Evolutionary conservation across 1,140 invertebrate species (phyloP).

Genomic region (Heliothis subflexa): DNA sequence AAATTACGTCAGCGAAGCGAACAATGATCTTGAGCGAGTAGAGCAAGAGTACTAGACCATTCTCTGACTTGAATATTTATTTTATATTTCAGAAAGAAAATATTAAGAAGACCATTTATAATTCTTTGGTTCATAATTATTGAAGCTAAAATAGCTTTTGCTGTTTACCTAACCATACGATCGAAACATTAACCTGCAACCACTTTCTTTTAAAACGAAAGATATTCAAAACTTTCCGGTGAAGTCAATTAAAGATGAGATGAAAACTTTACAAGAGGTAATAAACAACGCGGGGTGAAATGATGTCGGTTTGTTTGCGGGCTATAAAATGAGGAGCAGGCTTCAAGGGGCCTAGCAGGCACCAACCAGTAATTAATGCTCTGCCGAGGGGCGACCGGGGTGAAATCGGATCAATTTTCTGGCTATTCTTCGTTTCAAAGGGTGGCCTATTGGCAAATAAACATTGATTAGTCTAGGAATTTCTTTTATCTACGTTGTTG

Average conservation of each 20-base stretch:
- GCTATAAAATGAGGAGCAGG: constrained; percentile 71
- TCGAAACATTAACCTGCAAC: constrained; percentile 22
- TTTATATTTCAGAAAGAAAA: not conserved
- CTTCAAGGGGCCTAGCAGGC: constrained; percentile 61
- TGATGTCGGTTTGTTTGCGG: constrained; percentile 80
- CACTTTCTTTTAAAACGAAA: constrained; percentile 43
- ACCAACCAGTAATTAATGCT: constrained; percentile 82
- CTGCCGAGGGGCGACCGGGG: constrained; percentile 68
- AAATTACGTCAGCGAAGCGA: constrained; percentile 28
- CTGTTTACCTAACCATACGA: constrained; percentile 13
- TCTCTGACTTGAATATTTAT: not conserved
- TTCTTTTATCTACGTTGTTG: not conserved
- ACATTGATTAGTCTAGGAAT: constrained; percentile 58
- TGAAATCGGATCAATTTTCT: constrained; percentile 83
- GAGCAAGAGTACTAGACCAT: not conserved
- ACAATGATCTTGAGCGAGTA: constrained; percentile 12
- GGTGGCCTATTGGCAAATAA: constrained; percentile 63
- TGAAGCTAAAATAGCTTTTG: not conserved
- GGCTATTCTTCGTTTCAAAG: constrained; percentile 73
- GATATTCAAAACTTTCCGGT: constrained; percentile 54
- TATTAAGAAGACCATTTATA: constrained; percentile 1
- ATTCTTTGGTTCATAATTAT: not conserved
- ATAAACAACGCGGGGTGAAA: constrained; percentile 75
- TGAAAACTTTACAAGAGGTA: constrained; percentile 66
- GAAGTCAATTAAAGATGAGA: constrained; percentile 62